Base-by-base conservation (phyloP, 2,113 vertebrate genomes). In the Apus apus region DNA sequence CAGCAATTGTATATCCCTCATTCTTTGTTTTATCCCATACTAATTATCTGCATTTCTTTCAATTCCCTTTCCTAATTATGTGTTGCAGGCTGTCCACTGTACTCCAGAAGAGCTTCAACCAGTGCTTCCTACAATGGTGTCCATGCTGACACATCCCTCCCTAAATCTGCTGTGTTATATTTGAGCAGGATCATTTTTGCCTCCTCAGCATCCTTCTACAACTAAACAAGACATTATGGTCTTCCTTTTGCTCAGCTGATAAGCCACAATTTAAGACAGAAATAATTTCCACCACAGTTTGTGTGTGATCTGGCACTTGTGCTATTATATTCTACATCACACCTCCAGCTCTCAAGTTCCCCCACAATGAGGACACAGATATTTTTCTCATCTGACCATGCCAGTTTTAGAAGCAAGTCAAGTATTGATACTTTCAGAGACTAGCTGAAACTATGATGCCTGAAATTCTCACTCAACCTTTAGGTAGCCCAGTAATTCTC, bases 1-100 rank as follows among this genome's bases (percentile, higher is more conserved):
- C 18, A 87, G 94, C 93, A 92, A 90, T 72, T 92, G 48, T 96
- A 50, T 75, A 89, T 74, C 84, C 3, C 45, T 91, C 86, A 68
- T 87, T 87, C 96, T 96, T 94, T 72, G 57, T 92, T 92, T 87
- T 78, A 14, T 78, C 61, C 70, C 57, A 80, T 23, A 40, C 22
- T 81, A 48, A 26, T 90, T 48, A 46, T 85, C 72, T 36, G 65
- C 18, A 14, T 78, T 89, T 89, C 43, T 88, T 84, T 74, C 75
- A 64, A 51, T 45, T 32, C 4, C 23, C 23, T 56, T 74, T 92
- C 72, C 48, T n/a, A 78, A 71, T 65, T 53, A 38, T 3, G 32
- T 32, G 34, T 71, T 65, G 46, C 72, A 74, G 46, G 13, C 36
- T 9, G 13, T 21, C 43, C 43, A 56, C 4, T n/a, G 34, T 8